These are phyloP conservation scores for Doris montereyensis DNA, from an alignment of 2,888 invertebrate genomes.

Conservation along the genomic window DNA sequence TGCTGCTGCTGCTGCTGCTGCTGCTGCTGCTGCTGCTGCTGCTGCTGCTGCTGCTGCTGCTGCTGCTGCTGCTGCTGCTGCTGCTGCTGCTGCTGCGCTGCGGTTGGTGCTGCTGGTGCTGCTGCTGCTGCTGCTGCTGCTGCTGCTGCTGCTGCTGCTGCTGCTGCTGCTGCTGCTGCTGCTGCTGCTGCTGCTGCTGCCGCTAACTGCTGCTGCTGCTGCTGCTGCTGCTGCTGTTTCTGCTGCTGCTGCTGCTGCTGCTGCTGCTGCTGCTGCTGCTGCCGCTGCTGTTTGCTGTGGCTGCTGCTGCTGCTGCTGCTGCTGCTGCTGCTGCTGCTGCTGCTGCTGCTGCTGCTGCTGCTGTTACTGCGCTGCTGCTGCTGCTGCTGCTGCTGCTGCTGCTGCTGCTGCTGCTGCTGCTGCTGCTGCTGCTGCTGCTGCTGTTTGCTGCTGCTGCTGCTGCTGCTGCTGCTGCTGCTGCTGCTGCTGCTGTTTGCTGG, in stretches of 20 bases:
- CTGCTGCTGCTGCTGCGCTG: not conserved
- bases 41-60: not conserved
- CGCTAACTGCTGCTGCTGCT: not conserved
- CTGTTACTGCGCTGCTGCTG: no score
- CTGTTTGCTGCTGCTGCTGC: no score
- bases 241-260: no score
- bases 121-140: not conserved
- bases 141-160: conserved; percentile 12
- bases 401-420: conserved; percentile 11
- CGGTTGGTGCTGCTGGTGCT: not conserved
- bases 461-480: not conserved
- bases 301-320: not conserved
- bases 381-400: not conserved
- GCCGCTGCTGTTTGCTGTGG: not conserved
- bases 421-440: conserved; percentile 20
- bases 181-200: not conserved
- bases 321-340: not conserved
- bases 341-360: not conserved
- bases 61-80: not conserved
- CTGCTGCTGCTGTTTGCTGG: not conserved
- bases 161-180: conserved; percentile 14
- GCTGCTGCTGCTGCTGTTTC: no score
- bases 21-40: not conserved
- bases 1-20: not conserved
- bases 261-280: not conserved